Conservation (phyloP, 2,113 vertebrate genomes). For the Panthera leo region DNA sequence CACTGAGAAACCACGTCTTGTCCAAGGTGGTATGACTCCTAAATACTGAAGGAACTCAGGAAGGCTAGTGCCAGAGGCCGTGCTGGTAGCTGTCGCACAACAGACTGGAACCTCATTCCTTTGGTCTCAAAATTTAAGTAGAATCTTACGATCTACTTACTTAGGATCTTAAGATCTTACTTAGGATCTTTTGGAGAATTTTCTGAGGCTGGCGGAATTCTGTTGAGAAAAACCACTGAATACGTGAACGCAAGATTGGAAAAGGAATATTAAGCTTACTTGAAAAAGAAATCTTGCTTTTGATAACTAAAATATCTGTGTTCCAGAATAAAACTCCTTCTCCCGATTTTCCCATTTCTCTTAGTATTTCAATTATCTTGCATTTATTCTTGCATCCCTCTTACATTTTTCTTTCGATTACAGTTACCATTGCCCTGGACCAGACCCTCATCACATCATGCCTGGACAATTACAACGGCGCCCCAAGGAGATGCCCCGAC, state of each 20-base stretch:
- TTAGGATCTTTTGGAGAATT: background rate
- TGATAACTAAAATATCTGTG: background rate
- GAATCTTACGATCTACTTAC: background rate
- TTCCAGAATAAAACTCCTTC: background rate
- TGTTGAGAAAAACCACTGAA: background rate
- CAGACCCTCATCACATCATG: background rate
- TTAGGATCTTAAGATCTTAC: background rate
- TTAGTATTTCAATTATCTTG: background rate
- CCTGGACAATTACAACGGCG: background rate
- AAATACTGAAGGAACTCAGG: background rate
- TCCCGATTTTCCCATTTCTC: background rate
- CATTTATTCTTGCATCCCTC: background rate
- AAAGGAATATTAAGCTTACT: background rate
- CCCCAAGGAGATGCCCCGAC: background rate
- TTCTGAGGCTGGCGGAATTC: background rate
- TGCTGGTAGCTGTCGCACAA: fast-evolving
- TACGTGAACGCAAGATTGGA: background rate
- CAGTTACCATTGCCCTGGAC: background rate
- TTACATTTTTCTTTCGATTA: background rate
- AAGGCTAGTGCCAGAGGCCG: background rate
- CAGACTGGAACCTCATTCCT: background rate
- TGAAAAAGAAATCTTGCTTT: background rate
- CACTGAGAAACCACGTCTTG: background rate
- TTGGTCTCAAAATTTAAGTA: background rate
- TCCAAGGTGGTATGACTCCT: background rate